phyloP scores from a whole-genome alignment of 2,888 invertebrate genomes.

The Phania funesta region DNA sequence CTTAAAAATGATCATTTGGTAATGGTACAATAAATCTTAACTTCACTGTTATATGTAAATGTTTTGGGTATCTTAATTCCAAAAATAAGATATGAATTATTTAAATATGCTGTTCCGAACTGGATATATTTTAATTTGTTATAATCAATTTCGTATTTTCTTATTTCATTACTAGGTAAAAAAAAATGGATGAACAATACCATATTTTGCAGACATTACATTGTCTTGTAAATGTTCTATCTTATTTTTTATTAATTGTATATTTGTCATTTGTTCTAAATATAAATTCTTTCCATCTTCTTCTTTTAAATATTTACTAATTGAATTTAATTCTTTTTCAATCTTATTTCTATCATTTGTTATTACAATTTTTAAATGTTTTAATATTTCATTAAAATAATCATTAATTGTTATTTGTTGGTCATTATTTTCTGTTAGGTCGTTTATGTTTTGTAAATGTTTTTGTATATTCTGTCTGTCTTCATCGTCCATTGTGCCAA shows the following conservation, averaged over 20 bases:
- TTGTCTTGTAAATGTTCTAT: constrained; percentile 40
- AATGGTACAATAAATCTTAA: neutral
- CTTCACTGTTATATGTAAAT: neutral
- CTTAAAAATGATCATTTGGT: neutral
- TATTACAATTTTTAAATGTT: too few relatives aligned
- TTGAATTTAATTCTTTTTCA: too few relatives aligned
- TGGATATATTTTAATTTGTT: too few relatives aligned
- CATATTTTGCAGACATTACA: constrained; percentile 42
- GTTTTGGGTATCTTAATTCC: neutral
- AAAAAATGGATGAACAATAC: constrained; percentile 47
- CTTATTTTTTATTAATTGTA: constrained; percentile 45
- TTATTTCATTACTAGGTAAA: constrained; percentile 25
- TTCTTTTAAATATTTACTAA: too few relatives aligned
- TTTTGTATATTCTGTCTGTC: too few relatives aligned
- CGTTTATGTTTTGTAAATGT: too few relatives aligned
- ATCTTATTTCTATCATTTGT: too few relatives aligned
- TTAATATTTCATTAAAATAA: too few relatives aligned
- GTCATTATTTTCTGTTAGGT: too few relatives aligned
- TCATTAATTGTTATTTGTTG: too few relatives aligned
- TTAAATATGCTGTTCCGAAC: neutral
- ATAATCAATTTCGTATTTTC: constrained; percentile 34
- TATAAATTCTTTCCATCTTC: too few relatives aligned
- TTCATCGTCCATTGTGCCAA: too few relatives aligned
- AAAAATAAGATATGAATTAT: neutral
- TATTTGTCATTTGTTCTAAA: neutral